Conservation (phyloP, 2,113 vertebrate genomes). For the Plectropomus leopardus region DNA sequence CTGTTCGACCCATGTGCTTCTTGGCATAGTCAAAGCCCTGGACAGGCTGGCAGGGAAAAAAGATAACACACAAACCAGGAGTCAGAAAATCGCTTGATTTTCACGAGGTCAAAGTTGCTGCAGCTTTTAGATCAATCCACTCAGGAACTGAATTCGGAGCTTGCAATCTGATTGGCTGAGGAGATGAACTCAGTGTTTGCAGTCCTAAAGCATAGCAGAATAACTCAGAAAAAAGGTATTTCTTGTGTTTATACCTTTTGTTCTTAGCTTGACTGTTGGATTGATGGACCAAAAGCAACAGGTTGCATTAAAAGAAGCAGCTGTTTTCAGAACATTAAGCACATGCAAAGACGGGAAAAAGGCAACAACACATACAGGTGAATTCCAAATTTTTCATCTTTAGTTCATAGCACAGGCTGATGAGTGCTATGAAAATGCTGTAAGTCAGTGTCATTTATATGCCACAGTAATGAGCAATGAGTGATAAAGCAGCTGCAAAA, state of each 20-base stretch:
- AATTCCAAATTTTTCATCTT: neutral
- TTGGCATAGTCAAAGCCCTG: constrained; percentile 99
- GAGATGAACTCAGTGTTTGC: neutral
- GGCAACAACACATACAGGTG: neutral
- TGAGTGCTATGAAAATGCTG: neutral
- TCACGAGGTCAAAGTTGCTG: neutral
- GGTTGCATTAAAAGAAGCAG: constrained; percentile 11
- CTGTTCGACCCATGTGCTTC: constrained; percentile 95
- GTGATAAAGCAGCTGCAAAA: constrained; percentile 12
- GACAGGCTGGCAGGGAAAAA: constrained; percentile 88
- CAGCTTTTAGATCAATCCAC: constrained; percentile 2
- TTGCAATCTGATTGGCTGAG: neutral
- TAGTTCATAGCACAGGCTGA: neutral
- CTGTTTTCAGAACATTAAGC: neutral
- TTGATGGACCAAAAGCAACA: constrained; percentile 5
- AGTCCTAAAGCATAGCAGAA: neutral
- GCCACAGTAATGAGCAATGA: neutral
- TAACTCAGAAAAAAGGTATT: neutral
- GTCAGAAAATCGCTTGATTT: neutral
- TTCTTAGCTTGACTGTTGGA: neutral
- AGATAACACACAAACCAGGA: neutral
- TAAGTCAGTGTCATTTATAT: neutral
- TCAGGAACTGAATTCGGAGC: neutral
- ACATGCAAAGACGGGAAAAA: constrained; percentile 45
- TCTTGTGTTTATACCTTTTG: neutral